These are phyloP conservation scores for Sarcoramphus papa DNA, from an alignment of 2,797 vertebrate genomes.

Conservation along the genomic window DNA sequence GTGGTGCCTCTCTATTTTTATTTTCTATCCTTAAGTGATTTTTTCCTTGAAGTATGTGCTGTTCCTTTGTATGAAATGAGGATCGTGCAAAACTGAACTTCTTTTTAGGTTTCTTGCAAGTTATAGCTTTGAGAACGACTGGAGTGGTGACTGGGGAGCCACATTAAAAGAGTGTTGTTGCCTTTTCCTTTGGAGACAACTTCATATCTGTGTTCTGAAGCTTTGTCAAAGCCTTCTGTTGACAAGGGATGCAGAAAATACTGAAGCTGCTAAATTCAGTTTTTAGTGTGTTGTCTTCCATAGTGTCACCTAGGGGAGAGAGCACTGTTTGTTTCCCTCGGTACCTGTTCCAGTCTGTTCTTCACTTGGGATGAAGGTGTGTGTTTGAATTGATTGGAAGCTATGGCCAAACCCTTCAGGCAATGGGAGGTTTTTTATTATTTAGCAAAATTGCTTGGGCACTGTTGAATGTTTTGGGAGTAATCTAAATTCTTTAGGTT, in stretches of 20 bases:
- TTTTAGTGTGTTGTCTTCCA: not conserved
- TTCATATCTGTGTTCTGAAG: not conserved
- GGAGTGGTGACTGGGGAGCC: not conserved
- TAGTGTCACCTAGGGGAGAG: not conserved
- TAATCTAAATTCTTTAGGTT: not conserved
- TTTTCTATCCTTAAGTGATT: not conserved
- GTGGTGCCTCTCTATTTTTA: not conserved
- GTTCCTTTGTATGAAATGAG: not conserved
- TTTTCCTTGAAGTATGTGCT: not conserved
- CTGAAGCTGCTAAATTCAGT: conserved; percentile 7
- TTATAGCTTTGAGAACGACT: not conserved
- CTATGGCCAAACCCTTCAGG: not conserved
- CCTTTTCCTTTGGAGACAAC: conserved; percentile 17
- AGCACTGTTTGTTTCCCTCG: not conserved
- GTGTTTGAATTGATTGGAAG: not conserved
- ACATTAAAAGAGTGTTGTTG: not conserved
- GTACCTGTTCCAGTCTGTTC: not conserved
- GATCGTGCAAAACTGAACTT: not conserved
- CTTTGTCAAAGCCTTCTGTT: conserved; percentile 16
- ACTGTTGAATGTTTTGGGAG: not conserved
- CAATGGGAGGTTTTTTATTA: not conserved
- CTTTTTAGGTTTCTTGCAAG: not conserved
- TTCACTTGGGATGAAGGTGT: not conserved
- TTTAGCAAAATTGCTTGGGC: not conserved
- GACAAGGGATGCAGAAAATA: conserved; percentile 15